Evolutionary conservation across 2,888 invertebrate species (phyloP).

Genomic region (Zygogramma bicolorata): DNA sequence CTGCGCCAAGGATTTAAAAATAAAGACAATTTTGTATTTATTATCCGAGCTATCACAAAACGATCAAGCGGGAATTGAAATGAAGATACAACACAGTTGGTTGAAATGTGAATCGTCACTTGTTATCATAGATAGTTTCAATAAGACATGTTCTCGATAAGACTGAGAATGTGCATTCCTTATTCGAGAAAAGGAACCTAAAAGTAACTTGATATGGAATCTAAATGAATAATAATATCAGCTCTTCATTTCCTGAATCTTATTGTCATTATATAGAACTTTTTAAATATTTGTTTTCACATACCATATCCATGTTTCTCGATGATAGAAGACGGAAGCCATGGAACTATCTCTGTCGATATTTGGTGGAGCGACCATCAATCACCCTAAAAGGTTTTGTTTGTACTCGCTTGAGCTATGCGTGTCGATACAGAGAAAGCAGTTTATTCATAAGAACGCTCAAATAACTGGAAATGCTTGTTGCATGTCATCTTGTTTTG

Average conservation of each 20-base stretch:
- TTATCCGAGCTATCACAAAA: no score
- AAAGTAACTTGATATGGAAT: no score
- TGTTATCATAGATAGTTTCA: no score
- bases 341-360: neutral
- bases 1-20: no score
- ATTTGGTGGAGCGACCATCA: conserved; percentile 7
- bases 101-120: no score
- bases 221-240: neutral
- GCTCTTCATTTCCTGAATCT: neutral
- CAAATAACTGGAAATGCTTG: neutral
- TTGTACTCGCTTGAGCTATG: neutral
- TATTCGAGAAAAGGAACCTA: no score
- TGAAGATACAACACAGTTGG: no score
- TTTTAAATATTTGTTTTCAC: neutral
- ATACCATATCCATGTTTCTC: neutral
- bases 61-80: no score
- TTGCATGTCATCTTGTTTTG: conserved; percentile 1
- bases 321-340: no score
- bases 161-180: no score
- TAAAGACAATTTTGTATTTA: no score
- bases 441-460: conserved; percentile 7
- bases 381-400: conserved; percentile 11
- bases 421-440: conserved; percentile 23
- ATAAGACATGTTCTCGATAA: no score
- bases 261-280: neutral